A percentile compares a stretch with the other conserved stretches of the same genome.
Conservation (phyloP, 2,113 vertebrate species). For the Herpailurus yagouaroundi region DNA sequence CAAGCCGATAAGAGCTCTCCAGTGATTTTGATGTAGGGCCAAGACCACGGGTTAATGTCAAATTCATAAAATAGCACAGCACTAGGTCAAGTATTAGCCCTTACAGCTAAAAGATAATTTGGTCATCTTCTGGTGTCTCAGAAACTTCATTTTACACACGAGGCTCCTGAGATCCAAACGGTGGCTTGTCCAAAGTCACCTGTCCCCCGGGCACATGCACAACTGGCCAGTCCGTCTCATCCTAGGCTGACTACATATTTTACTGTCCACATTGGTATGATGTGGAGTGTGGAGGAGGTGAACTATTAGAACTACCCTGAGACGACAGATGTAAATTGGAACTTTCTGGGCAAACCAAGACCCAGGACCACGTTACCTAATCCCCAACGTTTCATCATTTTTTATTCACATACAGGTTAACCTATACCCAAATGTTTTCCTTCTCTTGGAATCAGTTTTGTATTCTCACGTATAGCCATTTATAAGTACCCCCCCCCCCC, state of each 20-base stretch:
- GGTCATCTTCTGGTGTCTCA: not conserved
- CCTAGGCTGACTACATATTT: not conserved
- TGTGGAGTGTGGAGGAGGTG: not conserved
- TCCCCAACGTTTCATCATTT: not conserved
- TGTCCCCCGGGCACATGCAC: not conserved
- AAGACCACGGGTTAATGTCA: not conserved
- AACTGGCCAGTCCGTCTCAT: not conserved
- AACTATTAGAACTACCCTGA: not conserved
- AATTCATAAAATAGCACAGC: not conserved
- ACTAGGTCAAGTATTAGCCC: not conserved
- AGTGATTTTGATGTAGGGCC: not conserved
- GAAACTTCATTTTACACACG: not conserved
- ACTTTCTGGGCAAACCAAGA: not conserved
- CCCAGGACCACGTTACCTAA: not conserved
- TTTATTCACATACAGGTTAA: not conserved
- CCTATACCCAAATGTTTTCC: not conserved
- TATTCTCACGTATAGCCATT: not conserved
- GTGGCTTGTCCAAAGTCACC: not conserved
- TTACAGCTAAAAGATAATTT: not conserved
- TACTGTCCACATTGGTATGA: not conserved
- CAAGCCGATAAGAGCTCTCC: not conserved
- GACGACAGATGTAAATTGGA: not conserved
- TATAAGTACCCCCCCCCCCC: not conserved
- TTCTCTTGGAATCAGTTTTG: slow-evolving; percentile 20
- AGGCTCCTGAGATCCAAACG: not conserved